phyloP scores from a whole-genome alignment of 2,888 invertebrate genomes.

The Blomia tropicalis region DNA sequence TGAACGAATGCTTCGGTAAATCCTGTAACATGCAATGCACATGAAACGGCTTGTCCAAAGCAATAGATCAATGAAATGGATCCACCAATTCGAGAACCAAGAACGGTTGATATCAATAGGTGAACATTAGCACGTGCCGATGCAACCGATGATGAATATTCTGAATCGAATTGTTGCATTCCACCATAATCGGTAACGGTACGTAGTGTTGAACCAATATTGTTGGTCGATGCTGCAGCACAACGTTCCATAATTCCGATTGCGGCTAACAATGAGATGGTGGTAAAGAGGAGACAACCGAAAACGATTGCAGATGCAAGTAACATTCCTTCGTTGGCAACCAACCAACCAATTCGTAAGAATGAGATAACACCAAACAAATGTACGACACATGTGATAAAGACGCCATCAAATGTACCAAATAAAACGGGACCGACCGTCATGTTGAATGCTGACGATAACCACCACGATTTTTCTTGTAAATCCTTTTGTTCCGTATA shows the following conservation, averaged over 20 bases:
- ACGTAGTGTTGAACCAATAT: not conserved
- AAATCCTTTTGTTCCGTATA: conserved; percentile 7
- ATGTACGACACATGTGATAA: conserved; percentile 89
- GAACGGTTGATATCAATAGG: conserved; percentile 77
- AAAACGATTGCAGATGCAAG: conserved; percentile 39
- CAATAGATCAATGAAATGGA: conserved; percentile 82
- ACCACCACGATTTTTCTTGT: conserved; percentile 66
- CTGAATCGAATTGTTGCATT: not conserved
- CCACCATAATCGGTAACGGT: no score
- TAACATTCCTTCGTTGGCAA: conserved; percentile 44
- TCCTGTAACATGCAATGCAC: conserved; percentile 85
- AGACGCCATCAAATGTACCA: conserved; percentile 96
- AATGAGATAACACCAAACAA: conserved; percentile 96
- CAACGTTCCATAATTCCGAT: conserved; percentile 91
- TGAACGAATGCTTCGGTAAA: conserved; percentile 91
- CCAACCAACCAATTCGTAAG: conserved; percentile 90
- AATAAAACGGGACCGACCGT: conserved; percentile 68
- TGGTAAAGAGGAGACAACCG: conserved; percentile 59
- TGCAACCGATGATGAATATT: not conserved
- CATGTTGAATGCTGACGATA: conserved; percentile 85
- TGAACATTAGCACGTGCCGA: conserved; percentile 49
- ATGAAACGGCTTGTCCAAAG: conserved; percentile 93
- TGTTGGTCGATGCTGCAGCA: conserved; percentile 32
- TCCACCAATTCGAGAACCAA: conserved; percentile 83
- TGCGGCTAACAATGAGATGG: conserved; percentile 81